Conservation (phyloP, 1,140 invertebrate genomes). For the Diprion similis region DNA sequence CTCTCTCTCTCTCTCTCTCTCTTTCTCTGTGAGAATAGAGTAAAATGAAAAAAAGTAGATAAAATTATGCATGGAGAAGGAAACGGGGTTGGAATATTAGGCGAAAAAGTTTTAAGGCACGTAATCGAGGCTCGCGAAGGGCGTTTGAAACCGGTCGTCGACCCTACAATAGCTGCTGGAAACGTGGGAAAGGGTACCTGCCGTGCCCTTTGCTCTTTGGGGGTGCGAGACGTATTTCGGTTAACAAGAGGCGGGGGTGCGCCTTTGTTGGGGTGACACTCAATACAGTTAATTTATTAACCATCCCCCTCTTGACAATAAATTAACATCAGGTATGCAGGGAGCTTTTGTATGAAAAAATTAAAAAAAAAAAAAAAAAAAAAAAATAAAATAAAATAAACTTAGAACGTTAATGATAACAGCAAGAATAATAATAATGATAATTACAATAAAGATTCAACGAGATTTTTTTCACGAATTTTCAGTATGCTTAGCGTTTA, state of each 20-base stretch:
- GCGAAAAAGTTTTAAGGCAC: conserved; percentile 46
- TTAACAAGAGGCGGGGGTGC: background rate
- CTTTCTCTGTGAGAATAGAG: background rate
- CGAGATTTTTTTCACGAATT: no score
- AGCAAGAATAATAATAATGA: no score
- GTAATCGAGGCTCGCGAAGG: conserved; percentile 31
- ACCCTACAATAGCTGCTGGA: background rate
- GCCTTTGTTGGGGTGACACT: background rate
- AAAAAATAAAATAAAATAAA: no score
- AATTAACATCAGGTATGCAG: background rate
- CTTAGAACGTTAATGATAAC: no score
- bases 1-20: conserved; percentile 21
- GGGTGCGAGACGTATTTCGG: background rate
- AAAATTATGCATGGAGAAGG: conserved; percentile 21
- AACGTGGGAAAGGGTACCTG: conserved; percentile 1
- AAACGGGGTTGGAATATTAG: conserved; percentile 35
- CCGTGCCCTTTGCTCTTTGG: background rate
- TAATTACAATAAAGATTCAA: no score
- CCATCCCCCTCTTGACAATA: background rate
- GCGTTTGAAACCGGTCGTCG: background rate
- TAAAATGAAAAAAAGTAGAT: conserved; percentile 3
- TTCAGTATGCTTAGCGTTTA: no score
- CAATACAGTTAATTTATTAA: conserved; percentile 14
- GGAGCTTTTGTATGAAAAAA: no score
- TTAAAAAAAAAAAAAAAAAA: no score